phyloP scores from a whole-genome alignment of 2,797 vertebrate species.

The Fringilla coelebs region DNA sequence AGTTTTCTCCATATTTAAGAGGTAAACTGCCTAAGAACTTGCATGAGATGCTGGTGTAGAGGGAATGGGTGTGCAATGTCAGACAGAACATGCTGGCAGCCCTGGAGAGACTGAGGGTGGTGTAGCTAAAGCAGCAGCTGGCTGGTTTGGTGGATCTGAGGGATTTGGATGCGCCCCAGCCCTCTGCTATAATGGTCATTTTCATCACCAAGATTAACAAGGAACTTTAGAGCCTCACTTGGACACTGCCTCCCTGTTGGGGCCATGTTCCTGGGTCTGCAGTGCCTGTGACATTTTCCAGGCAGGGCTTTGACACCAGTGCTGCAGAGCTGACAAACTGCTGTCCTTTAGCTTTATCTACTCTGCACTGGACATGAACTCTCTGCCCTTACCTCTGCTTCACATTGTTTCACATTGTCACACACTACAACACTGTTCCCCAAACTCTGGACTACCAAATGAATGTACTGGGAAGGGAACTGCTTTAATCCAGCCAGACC shows the following conservation, averaged over 20 bases:
- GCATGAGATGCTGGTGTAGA: background rate
- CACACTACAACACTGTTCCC: background rate
- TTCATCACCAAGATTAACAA: background rate
- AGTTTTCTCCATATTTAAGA: background rate
- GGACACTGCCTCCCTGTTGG: background rate
- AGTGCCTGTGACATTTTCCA: background rate
- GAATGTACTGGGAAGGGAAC: background rate
- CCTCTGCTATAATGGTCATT: background rate
- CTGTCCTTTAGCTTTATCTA: background rate
- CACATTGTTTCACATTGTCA: background rate
- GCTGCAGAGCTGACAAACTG: background rate
- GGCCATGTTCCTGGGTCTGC: fast-evolving
- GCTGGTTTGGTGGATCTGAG: background rate
- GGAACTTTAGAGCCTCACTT: background rate
- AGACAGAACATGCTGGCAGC: background rate
- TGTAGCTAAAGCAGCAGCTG: background rate
- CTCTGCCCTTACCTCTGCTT: background rate
- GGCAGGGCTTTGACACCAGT: background rate
- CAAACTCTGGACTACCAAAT: background rate
- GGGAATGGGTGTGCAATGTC: background rate
- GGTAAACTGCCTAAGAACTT: background rate
- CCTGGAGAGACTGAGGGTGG: too few relatives aligned
- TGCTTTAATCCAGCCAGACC: background rate
- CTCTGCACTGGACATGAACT: background rate
- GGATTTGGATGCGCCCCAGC: background rate